Evolutionary conservation across 2,797 vertebrate species (phyloP).

Genomic region (Falco peregrinus): DNA sequence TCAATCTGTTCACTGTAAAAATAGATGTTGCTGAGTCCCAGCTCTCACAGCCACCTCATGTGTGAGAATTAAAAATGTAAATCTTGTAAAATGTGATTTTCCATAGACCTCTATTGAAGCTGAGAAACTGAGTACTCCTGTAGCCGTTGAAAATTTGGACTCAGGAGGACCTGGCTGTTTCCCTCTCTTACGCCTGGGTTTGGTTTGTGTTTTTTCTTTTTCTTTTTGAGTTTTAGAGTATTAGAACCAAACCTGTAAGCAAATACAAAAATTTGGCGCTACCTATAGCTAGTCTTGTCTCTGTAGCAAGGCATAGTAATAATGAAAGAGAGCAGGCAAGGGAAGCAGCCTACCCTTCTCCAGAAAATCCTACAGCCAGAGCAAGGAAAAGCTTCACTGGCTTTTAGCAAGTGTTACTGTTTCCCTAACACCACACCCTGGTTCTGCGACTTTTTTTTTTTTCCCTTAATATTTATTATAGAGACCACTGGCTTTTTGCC

Average conservation of each 20-base stretch:
- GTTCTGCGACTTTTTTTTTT: neutral
- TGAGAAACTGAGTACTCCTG: neutral
- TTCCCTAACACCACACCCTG: neutral
- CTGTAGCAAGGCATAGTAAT: neutral
- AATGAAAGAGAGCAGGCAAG: neutral
- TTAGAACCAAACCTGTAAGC: neutral
- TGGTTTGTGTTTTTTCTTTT: neutral
- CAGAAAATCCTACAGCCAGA: neutral
- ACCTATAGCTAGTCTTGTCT: neutral
- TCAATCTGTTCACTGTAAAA: neutral
- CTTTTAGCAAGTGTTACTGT: neutral
- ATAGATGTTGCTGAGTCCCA: neutral
- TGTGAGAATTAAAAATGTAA: neutral
- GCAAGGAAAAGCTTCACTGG: neutral
- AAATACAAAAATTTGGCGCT: neutral
- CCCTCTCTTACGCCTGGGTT: neutral
- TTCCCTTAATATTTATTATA: neutral
- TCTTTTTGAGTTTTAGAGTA: neutral
- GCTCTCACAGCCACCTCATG: neutral
- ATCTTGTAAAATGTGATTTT: neutral
- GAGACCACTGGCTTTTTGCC: neutral
- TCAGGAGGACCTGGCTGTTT: neutral
- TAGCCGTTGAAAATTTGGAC: neutral
- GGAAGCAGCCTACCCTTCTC: neutral
- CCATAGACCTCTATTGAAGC: neutral